These are phyloP conservation scores for Anarhynchus alexandrinus DNA, from an alignment of 2,113 vertebrate genomes.

Conservation along the genomic window DNA sequence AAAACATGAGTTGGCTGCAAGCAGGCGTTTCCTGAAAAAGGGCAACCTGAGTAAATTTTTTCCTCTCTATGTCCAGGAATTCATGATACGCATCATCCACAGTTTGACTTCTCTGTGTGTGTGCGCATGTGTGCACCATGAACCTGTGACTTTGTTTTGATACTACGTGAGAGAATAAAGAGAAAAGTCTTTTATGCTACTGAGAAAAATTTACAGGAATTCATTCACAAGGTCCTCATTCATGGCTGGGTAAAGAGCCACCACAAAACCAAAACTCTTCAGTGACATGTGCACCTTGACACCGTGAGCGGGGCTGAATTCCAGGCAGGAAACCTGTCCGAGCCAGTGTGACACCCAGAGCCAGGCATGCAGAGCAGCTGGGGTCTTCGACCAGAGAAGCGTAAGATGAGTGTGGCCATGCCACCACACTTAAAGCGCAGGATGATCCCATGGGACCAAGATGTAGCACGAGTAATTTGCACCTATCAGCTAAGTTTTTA, in stretches of 20 bases:
- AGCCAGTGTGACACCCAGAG: neutral
- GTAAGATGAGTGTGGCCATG: fast-evolving
- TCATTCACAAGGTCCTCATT: neutral
- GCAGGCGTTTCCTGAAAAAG: neutral
- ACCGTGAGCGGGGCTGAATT: fast-evolving
- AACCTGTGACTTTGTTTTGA: neutral
- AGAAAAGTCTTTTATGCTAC: neutral
- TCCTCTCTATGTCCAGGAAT: neutral
- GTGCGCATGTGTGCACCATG: fast-evolving
- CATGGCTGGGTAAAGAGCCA: neutral
- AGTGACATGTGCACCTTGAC: fast-evolving
- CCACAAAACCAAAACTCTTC: neutral
- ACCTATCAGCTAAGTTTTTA: neutral
- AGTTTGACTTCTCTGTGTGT: neutral
- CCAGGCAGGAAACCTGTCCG: neutral
- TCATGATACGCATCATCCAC: neutral
- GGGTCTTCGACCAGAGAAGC: neutral
- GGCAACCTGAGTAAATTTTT: neutral
- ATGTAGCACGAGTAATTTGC: fast-evolving
- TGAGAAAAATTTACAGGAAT: neutral
- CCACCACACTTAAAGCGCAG: neutral
- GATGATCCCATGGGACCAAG: neutral
- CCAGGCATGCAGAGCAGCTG: neutral
- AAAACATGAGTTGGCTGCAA: neutral
- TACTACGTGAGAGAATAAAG: neutral